A percentile compares a stretch with the other conserved stretches of the same genome.
phyloP scores from a whole-genome alignment of 2,113 vertebrate genomes.

The Dunckerocampus dactyliophorus region DNA sequence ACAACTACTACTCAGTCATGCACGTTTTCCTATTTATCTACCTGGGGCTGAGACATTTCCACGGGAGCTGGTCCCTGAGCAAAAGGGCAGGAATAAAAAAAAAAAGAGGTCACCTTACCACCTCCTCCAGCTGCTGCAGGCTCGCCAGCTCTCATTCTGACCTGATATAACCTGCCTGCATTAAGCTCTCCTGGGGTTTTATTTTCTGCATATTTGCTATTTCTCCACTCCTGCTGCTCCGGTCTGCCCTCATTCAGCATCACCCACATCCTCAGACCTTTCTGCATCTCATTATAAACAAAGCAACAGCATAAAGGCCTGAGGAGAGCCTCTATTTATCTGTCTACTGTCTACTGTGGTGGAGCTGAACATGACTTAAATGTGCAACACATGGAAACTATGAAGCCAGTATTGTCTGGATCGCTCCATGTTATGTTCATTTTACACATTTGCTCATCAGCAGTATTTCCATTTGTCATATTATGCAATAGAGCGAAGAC shows the following conservation, averaged over 20 bases:
- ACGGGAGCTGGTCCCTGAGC: conserved; percentile 20
- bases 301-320: conserved; percentile 14
- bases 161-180: conserved; percentile 41
- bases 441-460: conserved; percentile 18
- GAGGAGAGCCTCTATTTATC: not conserved
- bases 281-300: conserved; percentile 24
- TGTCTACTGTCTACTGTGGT: not conserved
- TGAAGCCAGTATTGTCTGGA: conserved; percentile 1
- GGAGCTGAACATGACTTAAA: not conserved
- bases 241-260: conserved; percentile 13
- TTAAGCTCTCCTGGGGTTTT: not conserved
- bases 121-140: conserved; percentile 30
- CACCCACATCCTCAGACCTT: conserved; percentile 25
- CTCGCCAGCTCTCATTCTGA: conserved; percentile 35
- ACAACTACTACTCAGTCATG: not conserved
- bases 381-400: not conserved
- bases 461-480: conserved; percentile 35
- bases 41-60: conserved; percentile 47
- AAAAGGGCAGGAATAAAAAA: conserved; percentile 18
- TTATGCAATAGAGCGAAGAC: conserved; percentile 23
- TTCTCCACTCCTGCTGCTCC: not conserved
- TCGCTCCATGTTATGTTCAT: conserved; percentile 29
- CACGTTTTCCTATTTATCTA: conserved; percentile 23
- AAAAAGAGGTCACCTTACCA: conserved; percentile 21
- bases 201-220: not conserved